A percentile compares a stretch with the other conserved stretches of the same genome.
These are phyloP conservation scores for Danaus plexippus DNA, from an alignment of 1,140 invertebrate species.

Conservation along the genomic window DNA sequence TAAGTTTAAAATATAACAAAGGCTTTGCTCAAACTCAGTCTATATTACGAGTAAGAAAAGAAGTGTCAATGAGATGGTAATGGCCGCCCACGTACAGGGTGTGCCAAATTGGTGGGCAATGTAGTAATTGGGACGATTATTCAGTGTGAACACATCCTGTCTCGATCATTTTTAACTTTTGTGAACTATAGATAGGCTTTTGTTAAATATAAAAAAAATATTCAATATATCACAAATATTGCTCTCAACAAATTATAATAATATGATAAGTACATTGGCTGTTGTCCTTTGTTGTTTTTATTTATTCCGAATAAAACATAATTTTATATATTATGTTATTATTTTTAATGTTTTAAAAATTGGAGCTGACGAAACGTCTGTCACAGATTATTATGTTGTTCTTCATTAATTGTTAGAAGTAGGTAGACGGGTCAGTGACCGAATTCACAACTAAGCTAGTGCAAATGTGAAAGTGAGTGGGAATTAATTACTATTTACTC, in stretches of 20 bases:
- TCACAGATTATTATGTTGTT: too few species aligned
- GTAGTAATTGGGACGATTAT: conserved; percentile 52
- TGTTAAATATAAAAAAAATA: too few species aligned
- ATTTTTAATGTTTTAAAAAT: too few species aligned
- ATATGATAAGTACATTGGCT: too few species aligned
- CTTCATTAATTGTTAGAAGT: conserved; percentile 23
- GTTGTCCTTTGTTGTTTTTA: too few species aligned
- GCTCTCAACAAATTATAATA: too few species aligned
- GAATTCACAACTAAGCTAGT: conserved; percentile 31
- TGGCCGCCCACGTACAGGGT: conserved; percentile 33
- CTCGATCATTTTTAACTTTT: conserved; percentile 4
- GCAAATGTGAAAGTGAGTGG: conserved; percentile 55
- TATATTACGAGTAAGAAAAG: conserved; percentile 13
- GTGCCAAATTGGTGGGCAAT: conserved; percentile 36
- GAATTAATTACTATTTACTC: conserved; percentile 59
- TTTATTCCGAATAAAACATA: too few species aligned
- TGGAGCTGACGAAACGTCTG: too few species aligned
- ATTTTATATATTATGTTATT: too few species aligned
- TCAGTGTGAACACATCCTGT: conserved; percentile 42
- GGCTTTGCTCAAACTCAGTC: not conserved
- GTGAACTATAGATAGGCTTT: too few species aligned
- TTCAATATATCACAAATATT: too few species aligned
- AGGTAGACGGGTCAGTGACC: conserved; percentile 45
- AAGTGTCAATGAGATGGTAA: conserved; percentile 38
- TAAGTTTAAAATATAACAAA: too few species aligned